phyloP scores from a whole-genome alignment of 2,888 invertebrate genomes.

The Eledona agricola region DNA sequence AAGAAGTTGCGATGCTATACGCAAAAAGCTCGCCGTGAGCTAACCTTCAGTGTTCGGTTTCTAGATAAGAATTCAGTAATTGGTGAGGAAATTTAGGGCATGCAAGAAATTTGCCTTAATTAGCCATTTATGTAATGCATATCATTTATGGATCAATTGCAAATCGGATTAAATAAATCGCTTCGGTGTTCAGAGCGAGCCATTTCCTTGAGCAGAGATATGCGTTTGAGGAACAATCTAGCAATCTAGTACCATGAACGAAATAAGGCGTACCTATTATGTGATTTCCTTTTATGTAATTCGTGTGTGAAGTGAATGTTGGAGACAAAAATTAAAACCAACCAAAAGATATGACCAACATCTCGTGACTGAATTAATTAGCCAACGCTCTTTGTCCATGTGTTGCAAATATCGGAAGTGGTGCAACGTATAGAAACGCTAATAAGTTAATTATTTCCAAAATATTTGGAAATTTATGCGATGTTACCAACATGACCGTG shows the following conservation, averaged over 20 bases:
- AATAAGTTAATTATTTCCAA: slow-evolving; percentile 24
- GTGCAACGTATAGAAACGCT: slow-evolving; percentile 23
- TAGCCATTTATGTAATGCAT: slow-evolving; percentile 13
- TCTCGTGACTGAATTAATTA: slow-evolving; percentile 15
- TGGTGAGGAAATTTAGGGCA: slow-evolving; percentile 19
- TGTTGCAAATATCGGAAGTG: slow-evolving; percentile 26
- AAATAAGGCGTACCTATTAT: slow-evolving; percentile 33
- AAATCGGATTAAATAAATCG: slow-evolving; percentile 1
- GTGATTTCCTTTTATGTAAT: slow-evolving; percentile 30
- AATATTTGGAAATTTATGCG: slow-evolving; percentile 15
- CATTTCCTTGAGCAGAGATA: not conserved
- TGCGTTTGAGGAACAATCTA: slow-evolving; percentile 4
- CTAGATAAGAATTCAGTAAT: slow-evolving; percentile 13
- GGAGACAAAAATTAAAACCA: slow-evolving; percentile 14
- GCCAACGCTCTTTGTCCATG: slow-evolving; percentile 5
- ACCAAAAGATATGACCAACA: slow-evolving; percentile 8
- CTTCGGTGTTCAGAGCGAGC: not conserved
- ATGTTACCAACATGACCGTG: slow-evolving; percentile 11
- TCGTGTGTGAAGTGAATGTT: slow-evolving; percentile 8
- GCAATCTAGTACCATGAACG: slow-evolving; percentile 2
- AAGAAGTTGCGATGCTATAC: slow-evolving; percentile 15
- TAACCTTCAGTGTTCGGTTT: slow-evolving; percentile 12
- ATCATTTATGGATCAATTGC: slow-evolving; percentile 8
- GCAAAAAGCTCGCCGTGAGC: slow-evolving; percentile 5
- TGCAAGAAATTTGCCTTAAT: slow-evolving; percentile 3